Percentiles rank a stretch among this genome's conserved stretches.
phyloP scores from a whole-genome alignment of 2,113 vertebrate species.

The Lutjanus erythropterus region DNA sequence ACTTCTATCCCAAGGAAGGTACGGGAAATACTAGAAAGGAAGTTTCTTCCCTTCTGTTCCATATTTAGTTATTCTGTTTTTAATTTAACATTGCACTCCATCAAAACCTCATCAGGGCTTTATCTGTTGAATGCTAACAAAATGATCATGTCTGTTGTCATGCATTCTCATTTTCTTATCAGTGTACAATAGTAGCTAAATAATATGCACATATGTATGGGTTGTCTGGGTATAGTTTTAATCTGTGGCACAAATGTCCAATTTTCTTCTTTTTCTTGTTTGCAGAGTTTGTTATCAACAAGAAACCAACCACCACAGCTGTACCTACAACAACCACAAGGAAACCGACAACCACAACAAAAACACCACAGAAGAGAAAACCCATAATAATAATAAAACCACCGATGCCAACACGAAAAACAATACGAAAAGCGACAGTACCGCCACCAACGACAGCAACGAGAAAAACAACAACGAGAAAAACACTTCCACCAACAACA shows the following conservation, averaged over 20 bases:
- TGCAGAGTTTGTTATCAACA: constrained; percentile 85
- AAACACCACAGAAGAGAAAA: constrained; percentile 28
- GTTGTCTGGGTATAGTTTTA: too few relatives aligned
- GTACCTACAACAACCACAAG: constrained; percentile 69
- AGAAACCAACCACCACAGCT: constrained; percentile 80
- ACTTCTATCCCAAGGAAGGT: constrained; percentile 87
- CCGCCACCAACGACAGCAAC: neutral
- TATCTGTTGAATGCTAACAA: neutral
- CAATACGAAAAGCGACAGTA: constrained; percentile 17
- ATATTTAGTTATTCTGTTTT: neutral
- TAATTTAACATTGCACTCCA: neutral
- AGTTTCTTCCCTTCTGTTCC: neutral
- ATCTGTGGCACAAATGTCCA: neutral
- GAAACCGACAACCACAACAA: constrained; percentile 61
- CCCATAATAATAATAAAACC: constrained; percentile 56
- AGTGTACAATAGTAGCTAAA: neutral
- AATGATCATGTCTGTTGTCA: neutral
- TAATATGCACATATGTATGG: too few relatives aligned
- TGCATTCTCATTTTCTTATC: neutral
- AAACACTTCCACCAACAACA: constrained; percentile 15
- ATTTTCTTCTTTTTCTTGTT: constrained; percentile 27
- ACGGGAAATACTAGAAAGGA: constrained; percentile 28
- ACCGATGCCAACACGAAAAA: constrained; percentile 66
- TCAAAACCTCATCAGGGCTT: neutral
- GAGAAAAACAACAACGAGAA: neutral